These are phyloP conservation scores for Xylophagus ater DNA, from an alignment of 2,888 invertebrate genomes.

Conservation along the genomic window DNA sequence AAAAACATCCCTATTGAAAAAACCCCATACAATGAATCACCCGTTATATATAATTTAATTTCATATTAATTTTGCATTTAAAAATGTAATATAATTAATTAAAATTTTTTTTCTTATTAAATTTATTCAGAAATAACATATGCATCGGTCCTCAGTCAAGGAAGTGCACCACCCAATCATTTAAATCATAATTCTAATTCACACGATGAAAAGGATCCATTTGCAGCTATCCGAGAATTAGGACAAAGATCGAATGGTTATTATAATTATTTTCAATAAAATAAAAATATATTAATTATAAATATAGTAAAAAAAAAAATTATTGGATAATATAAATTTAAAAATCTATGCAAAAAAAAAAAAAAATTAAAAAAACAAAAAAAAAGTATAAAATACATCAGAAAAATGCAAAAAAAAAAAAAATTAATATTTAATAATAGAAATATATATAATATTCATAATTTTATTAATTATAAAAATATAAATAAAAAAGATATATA, in stretches of 20 bases:
- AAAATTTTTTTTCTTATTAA: no score
- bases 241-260: conserved; percentile 42
- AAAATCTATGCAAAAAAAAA: conserved; percentile 1
- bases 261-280: conserved; percentile 47
- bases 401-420: conserved; percentile 3
- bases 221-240: conserved; percentile 41
- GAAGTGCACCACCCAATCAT: conserved; percentile 16
- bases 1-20: no score
- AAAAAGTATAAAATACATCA: conserved; percentile 3
- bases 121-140: no score
- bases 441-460: no score
- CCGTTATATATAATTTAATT: no score
- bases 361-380: conserved; percentile 4
- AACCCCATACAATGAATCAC: no score
- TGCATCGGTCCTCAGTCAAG: conserved; percentile 39
- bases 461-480: no score
- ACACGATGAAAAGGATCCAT: conserved; percentile 38
- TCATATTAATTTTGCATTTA: no score
- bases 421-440: conserved; percentile 7
- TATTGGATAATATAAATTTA: conserved; percentile 3
- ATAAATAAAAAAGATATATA: no score
- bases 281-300: conserved; percentile 3
- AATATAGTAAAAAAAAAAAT: conserved; percentile 8
- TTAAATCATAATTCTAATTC: conserved; percentile 11
- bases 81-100: no score